phyloP scores from a whole-genome alignment of 2,888 invertebrate species.

The Rhopalosiphum nymphaeae region DNA sequence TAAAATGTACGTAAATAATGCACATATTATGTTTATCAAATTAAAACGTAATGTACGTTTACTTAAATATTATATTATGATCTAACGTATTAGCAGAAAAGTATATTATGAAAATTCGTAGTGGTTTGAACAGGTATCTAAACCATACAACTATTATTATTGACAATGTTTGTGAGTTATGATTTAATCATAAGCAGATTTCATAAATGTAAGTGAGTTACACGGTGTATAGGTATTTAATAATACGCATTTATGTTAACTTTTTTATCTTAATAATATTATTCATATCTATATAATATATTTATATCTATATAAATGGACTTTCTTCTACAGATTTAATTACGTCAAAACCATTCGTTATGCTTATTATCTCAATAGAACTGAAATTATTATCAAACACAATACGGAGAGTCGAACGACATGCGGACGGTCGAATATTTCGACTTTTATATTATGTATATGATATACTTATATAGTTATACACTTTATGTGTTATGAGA shows the following conservation, averaged over 20 bases:
- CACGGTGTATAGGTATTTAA: background rate
- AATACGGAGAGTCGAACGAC: no score
- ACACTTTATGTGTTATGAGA: background rate
- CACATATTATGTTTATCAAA: background rate
- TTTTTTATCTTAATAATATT: background rate
- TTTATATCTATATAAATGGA: background rate
- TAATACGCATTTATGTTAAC: background rate
- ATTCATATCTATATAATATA: background rate
- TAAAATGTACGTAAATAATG: background rate
- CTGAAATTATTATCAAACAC: background rate
- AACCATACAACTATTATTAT: background rate
- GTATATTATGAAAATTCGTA: background rate
- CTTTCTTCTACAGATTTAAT: conserved; percentile 21
- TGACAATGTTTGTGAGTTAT: background rate
- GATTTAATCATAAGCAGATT: background rate
- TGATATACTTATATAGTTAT: no score
- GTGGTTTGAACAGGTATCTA: background rate
- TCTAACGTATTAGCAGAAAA: background rate
- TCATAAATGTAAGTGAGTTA: background rate
- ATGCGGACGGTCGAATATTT: conserved; percentile 5
- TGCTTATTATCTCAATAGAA: background rate
- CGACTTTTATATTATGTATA: conserved; percentile 12
- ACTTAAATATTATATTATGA: background rate
- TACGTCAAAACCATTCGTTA: background rate
- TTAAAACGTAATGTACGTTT: background rate